Percentiles rank a stretch among this genome's conserved stretches.
phyloP scores from a whole-genome alignment of 2,797 vertebrate species.

The Parauchenoglanis ngamensis region DNA sequence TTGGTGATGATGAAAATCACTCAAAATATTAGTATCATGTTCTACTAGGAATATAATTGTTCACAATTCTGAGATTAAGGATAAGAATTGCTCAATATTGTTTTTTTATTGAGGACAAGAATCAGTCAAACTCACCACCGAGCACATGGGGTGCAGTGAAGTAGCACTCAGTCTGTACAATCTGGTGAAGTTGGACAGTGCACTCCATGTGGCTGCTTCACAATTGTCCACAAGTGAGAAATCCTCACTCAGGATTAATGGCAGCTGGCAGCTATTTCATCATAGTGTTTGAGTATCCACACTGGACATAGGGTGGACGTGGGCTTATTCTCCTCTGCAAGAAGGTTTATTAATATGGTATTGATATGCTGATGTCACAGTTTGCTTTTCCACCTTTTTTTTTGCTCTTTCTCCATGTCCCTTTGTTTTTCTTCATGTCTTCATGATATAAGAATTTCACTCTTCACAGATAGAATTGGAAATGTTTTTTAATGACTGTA shows the following conservation, averaged over 20 bases:
- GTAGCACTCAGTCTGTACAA: not conserved
- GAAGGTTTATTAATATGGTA: not conserved
- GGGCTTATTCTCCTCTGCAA: not conserved
- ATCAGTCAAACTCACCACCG: too few species aligned
- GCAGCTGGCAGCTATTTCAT: not conserved
- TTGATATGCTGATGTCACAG: not conserved
- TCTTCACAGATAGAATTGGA: not conserved
- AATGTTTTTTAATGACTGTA: not conserved
- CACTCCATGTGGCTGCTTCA: conserved; percentile 5
- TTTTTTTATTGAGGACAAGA: not conserved
- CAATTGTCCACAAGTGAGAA: not conserved
- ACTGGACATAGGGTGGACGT: not conserved
- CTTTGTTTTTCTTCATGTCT: not conserved
- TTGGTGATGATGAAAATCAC: not conserved
- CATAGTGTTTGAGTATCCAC: not conserved
- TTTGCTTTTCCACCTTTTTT: not conserved
- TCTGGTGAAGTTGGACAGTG: not conserved
- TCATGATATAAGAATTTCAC: not conserved
- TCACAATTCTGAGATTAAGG: not conserved
- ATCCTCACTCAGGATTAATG: not conserved
- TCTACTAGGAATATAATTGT: not conserved
- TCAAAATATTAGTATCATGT: not conserved
- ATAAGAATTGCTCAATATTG: not conserved
- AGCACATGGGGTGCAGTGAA: not conserved
- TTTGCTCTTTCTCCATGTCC: not conserved